These are phyloP conservation scores for Steinernema hermaphroditum DNA, from an alignment of 2,888 invertebrate species.

Conservation along the genomic window DNA sequence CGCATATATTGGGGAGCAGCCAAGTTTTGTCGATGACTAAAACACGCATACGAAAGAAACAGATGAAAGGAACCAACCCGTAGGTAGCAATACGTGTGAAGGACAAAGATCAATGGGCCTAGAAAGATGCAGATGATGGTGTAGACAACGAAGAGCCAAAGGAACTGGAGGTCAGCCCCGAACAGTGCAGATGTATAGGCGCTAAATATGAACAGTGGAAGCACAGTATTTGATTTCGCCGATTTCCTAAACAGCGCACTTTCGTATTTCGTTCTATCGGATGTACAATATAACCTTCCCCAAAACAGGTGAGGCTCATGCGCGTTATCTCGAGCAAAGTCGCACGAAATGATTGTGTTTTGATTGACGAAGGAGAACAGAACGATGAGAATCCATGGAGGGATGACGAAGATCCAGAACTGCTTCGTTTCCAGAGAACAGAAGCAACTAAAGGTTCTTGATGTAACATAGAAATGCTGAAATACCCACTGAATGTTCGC, in stretches of 20 bases:
- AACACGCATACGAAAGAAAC: not conserved
- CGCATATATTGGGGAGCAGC: conserved; percentile 16
- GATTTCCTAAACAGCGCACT: not conserved
- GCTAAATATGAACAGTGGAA: not conserved
- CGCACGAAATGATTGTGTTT: conserved; percentile 36
- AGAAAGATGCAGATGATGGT: conserved; percentile 32
- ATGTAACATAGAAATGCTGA: not conserved
- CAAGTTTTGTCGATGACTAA: not conserved
- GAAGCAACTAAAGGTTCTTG: conserved; percentile 36
- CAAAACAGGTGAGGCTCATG: conserved; percentile 37
- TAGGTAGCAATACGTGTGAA: conserved; percentile 40
- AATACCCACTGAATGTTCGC: conserved; percentile 8
- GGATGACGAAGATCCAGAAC: conserved; percentile 38
- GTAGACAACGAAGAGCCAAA: conserved; percentile 40
- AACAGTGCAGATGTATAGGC: conserved; percentile 34
- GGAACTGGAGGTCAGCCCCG: conserved; percentile 38
- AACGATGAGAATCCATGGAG: conserved; percentile 37
- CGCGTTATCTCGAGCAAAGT: conserved; percentile 31
- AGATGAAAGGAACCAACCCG: not conserved
- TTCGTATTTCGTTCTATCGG: not conserved
- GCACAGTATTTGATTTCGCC: not conserved
- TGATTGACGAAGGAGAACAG: conserved; percentile 34
- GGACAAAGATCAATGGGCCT: conserved; percentile 39
- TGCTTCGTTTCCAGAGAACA: conserved; percentile 33
- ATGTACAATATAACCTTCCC: conserved; percentile 34